Evolutionary conservation across 2,113 vertebrate genomes (phyloP).

Genomic region (Neoarius graeffei): DNA sequence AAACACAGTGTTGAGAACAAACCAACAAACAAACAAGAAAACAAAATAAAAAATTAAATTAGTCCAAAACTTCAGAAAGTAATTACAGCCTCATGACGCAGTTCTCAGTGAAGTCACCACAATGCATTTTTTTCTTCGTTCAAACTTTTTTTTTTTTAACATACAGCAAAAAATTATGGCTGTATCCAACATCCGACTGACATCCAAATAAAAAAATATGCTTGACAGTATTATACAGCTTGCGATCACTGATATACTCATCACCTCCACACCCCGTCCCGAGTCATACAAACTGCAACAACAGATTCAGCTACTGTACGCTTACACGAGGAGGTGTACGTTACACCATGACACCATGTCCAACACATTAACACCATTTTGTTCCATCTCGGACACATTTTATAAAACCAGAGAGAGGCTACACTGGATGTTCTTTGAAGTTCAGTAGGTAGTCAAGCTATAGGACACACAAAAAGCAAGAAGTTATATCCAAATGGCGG

Average conservation of each 20-base stretch:
- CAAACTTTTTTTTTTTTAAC: slow-evolving; percentile 58
- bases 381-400: slow-evolving; percentile 23
- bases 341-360: slow-evolving; percentile 23
- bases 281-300: slow-evolving; percentile 14
- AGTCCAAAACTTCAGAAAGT: slow-evolving; percentile 71
- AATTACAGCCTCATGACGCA: slow-evolving; percentile 67
- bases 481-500: slow-evolving; percentile 52
- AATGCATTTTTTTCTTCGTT: slow-evolving; percentile 73
- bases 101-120: slow-evolving; percentile 72
- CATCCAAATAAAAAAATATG: slow-evolving; percentile 55
- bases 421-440: slow-evolving; percentile 27
- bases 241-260: slow-evolving; percentile 53
- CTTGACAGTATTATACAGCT: slow-evolving; percentile 63
- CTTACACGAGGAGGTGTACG: slow-evolving; percentile 4
- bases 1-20: slow-evolving; percentile 79
- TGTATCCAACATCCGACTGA: slow-evolving; percentile 58
- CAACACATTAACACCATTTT: slow-evolving; percentile 42
- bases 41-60: slow-evolving; percentile 63
- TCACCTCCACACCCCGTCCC: slow-evolving; percentile 7
- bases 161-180: slow-evolving; percentile 59
- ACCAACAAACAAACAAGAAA: slow-evolving; percentile 56
- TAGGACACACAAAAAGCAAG: slow-evolving; percentile 38
- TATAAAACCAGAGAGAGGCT: slow-evolving; percentile 7
- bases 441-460: slow-evolving; percentile 32
- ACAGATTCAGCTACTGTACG: slow-evolving; percentile 26